Percentiles rank a stretch among this genome's conserved stretches.
Conservation (phyloP, 2,888 invertebrate species). For the Melikaiella ostensackeni region DNA sequence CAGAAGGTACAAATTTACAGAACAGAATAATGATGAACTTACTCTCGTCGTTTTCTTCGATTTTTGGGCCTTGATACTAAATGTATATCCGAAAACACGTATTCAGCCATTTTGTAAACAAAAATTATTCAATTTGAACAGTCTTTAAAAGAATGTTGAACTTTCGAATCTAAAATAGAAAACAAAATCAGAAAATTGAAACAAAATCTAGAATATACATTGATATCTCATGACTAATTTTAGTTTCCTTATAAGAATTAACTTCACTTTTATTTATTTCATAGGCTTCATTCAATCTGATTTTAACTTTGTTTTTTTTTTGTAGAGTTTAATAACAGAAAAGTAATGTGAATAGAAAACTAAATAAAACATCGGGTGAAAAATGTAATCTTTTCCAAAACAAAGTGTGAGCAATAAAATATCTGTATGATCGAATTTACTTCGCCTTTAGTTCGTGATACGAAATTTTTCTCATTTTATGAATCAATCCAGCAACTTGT, state of each 20-base stretch:
- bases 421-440: no score
- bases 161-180: background rate
- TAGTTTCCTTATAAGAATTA: no score
- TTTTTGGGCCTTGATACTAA: background rate
- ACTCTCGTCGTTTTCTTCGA: slow-evolving; percentile 9
- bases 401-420: no score
- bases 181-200: background rate
- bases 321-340: no score
- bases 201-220: background rate
- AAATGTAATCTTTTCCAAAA: no score
- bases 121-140: background rate
- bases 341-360: no score
- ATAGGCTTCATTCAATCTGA: no score
- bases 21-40: background rate
- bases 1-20: background rate
- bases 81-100: background rate
- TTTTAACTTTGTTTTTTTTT: no score
- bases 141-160: background rate
- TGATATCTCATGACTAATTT: no score
- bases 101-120: background rate
- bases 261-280: no score
- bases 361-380: no score
- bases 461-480: background rate
- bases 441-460: background rate
- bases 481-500: background rate